A percentile compares a stretch with the other conserved stretches of the same genome.
These are phyloP conservation scores for Actinernus sp. DNA, from an alignment of 92 coral and sea anemone genomes.

Conservation along the genomic window DNA sequence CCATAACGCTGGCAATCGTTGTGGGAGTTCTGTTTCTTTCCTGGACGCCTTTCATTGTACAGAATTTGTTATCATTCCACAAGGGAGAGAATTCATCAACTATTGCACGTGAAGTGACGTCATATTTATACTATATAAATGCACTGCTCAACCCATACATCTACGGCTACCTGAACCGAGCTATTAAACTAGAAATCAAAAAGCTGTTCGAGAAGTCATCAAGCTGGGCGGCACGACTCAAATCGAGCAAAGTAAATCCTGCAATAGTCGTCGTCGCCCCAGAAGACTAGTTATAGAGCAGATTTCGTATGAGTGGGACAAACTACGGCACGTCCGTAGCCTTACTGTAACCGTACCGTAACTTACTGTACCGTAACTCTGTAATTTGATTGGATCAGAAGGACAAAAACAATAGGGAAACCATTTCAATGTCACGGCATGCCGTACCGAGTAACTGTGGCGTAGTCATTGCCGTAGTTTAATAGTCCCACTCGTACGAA, in stretches of 20 bases:
- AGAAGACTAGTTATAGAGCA: too few species aligned
- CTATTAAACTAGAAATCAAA: constrained; percentile 67
- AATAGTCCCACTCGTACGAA: too few species aligned
- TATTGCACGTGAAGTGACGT: constrained; percentile 36
- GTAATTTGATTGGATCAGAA: too few species aligned
- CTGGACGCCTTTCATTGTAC: constrained; percentile 78
- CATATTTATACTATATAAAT: constrained; percentile 64
- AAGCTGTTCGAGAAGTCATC: constrained; percentile 6
- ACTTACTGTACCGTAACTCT: too few species aligned
- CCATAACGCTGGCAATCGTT: constrained; percentile 67
- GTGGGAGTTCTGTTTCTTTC: constrained; percentile 78
- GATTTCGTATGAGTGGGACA: too few species aligned
- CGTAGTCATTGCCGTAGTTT: too few species aligned
- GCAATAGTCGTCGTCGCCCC: background rate
- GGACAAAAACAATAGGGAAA: too few species aligned
- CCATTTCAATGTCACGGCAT: too few species aligned
- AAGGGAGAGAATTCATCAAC: constrained; percentile 15
- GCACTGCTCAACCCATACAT: constrained; percentile 79
- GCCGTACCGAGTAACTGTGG: too few species aligned
- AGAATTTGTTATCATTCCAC: constrained; percentile 66
- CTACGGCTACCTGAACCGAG: constrained; percentile 77
- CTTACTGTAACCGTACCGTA: too few species aligned
- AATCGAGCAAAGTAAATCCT: background rate
- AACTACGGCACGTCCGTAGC: too few species aligned
- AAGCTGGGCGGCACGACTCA: background rate